Evolutionary conservation across 2,797 vertebrate species (phyloP).

Genomic region (Channa striata): DNA sequence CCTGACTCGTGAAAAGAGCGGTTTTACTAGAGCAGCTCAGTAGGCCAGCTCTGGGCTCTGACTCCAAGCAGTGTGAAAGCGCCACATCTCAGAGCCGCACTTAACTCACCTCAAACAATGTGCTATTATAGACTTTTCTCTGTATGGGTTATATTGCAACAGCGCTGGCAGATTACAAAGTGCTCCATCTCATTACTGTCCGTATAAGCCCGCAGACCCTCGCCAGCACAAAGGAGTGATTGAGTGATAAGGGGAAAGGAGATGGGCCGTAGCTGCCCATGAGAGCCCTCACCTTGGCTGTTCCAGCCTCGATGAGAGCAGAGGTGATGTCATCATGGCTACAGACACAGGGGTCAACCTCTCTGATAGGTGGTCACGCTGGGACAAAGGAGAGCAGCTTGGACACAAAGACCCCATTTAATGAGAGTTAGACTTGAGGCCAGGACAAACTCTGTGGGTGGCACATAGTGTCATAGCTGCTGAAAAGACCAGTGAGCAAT

Average conservation of each 20-base stretch:
- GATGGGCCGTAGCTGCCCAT: slow-evolving; percentile 70
- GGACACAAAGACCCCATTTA: slow-evolving; percentile 81
- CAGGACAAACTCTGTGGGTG: slow-evolving; percentile 80
- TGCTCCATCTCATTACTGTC: slow-evolving; percentile 82
- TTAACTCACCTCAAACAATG: slow-evolving; percentile 83
- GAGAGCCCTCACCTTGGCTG: slow-evolving; percentile 83
- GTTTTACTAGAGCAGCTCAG: slow-evolving; percentile 76
- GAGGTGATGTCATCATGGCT: slow-evolving; percentile 83
- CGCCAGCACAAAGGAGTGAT: slow-evolving; percentile 81
- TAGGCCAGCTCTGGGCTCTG: slow-evolving; percentile 74
- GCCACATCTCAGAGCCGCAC: slow-evolving; percentile 70
- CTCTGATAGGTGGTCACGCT: slow-evolving; percentile 78
- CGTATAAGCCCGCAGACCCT: slow-evolving; percentile 73
- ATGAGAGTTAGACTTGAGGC: slow-evolving; percentile 82
- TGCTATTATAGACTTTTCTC: slow-evolving; percentile 82
- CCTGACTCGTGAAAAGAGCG: slow-evolving; percentile 81
- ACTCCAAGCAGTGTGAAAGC: slow-evolving; percentile 76
- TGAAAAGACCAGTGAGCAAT: slow-evolving; percentile 78
- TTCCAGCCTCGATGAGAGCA: slow-evolving; percentile 70
- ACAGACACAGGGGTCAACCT: slow-evolving; percentile 75
- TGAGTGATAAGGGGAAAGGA: slow-evolving; percentile 78
- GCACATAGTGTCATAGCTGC: slow-evolving; percentile 83
- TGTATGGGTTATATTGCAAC: slow-evolving; percentile 81
- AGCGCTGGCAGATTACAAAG: slow-evolving; percentile 78
- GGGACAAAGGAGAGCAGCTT: slow-evolving; percentile 78